Base-by-base conservation (phyloP, 2,888 invertebrate species). In the Zhuqinia jingwanae region DNA sequence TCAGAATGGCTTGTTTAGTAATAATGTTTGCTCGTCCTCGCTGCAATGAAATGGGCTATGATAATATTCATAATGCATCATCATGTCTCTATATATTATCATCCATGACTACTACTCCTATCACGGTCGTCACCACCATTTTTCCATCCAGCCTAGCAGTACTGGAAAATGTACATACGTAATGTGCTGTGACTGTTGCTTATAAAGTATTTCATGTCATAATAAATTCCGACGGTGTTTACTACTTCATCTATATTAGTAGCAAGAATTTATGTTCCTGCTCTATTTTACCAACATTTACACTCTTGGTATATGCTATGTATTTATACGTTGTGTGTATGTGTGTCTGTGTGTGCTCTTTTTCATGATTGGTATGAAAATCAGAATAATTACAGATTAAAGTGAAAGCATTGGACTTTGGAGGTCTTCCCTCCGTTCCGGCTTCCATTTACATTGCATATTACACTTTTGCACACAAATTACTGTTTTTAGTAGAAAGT, bases 371-470 rank as follows among this genome's bases (percentile, higher is more conserved):
- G 30, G n/a, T 10, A 25, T 3, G 65, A 65, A 30, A 15, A 65
- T n/a, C 13, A 50, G 50, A 50, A 68, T 70, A 70, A 70, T 70
- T 70, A 70, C 70, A 70, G 47, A 70, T 70, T 70, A 70, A 45
- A 70, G 47, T 70, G 70, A 70, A 70, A 70, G 70, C 70, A 25
- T 47, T 70, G 25, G 70, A 70, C 70, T 70, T 68, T 13, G 47
- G 47, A 47, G 68, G 68, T 45, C 68, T 68, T 68, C 68, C 20
- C 30, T 68, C 68, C 20, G 27, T 30, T 65, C 36, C 47, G 47
- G 70, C 65, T 65, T 65, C 2, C 6, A 36, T n/a, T n/a, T n/a
- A n/a, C n/a, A 11, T 3, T 22, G 10, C 22, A 11, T 58, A 6
- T 11, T 58, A 36, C 27, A 60, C 15, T n/a, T 60, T 30, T 30